Base-by-base conservation (phyloP, 1,140 invertebrate species). In the Dolichoris vasculosae region DNA sequence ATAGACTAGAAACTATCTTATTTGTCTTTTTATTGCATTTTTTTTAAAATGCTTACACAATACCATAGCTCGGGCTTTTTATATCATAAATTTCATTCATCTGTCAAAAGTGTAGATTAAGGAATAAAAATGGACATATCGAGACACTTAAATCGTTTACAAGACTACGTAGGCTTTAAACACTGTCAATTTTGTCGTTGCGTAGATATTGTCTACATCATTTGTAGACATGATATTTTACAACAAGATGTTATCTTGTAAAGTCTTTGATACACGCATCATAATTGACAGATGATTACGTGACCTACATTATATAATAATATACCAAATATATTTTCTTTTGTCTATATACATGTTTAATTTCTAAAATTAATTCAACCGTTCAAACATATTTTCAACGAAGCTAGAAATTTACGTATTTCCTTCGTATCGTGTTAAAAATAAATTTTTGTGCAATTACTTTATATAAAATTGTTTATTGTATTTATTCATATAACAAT, bases 21-120 rank as follows among this genome's bases (percentile, higher is more conserved):
- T 9, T 48, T 76, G 9, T 20, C 11, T 38, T 35, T 48, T 76
- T 35, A 13, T 48, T 43, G 3, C 26, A 43, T 63, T n/a, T 43
- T 26, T 26, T 80, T 69, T 43, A 71, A 35, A 73, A 38, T 8
- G 30, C 32, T 71, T 73, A 73, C 30, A 71, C 35, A 82, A 81
- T 35, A 43, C 35, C 32, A 1, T 9, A 17, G 79, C 46, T 17
- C 7, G 38, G 13, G 9, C 48, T 7, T 69, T 59, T 79, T 3
- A 40, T 32, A 35, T 4, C 32, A 43, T 71, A 51, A 82, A 38
- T 71, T 69, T 67, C 63, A 67, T 81, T 69, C 30, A 82, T 26
- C 67, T 82, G 80, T 82, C 80, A 82, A 73, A 20, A 71, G n/a
- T 35, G 9, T 13, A 82, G 48, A 75, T 82, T 75, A 51, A 51